Percentiles rank a stretch among this genome's conserved stretches.
Evolutionary conservation across 2,888 invertebrate genomes (phyloP).

Genomic region (Cyclophora punctaria): DNA sequence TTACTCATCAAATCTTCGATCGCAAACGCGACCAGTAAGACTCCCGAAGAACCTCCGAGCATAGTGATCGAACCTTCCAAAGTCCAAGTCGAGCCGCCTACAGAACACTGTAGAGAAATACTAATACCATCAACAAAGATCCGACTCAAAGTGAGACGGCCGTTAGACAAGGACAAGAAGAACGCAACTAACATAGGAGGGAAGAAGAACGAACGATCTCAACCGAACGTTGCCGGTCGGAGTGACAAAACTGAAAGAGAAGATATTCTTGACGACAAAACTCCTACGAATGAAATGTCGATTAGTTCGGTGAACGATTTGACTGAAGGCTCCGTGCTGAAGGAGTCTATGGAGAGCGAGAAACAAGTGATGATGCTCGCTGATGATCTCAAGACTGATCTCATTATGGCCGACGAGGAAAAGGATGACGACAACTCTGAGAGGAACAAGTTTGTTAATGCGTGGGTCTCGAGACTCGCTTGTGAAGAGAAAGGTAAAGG

Average conservation of each 20-base stretch:
- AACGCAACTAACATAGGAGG: slow-evolving; percentile 56
- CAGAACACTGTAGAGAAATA: slow-evolving; percentile 14
- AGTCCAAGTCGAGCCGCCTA: slow-evolving; percentile 14
- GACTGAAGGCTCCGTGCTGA: slow-evolving; percentile 65
- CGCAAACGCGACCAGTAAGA: slow-evolving; percentile 42
- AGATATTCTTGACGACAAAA: slow-evolving; percentile 54
- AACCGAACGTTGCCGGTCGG: slow-evolving; percentile 15
- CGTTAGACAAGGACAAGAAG: slow-evolving; percentile 54
- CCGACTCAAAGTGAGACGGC: slow-evolving; percentile 51
- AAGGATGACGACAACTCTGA: slow-evolving; percentile 71
- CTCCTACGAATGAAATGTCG: slow-evolving; percentile 69
- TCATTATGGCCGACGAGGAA: slow-evolving; percentile 68
- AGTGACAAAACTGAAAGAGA: slow-evolving; percentile 45
- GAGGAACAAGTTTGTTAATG: slow-evolving; percentile 67
- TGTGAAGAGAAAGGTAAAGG: slow-evolving; percentile 63
- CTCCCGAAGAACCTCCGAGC: slow-evolving; percentile 50
- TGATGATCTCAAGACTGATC: slow-evolving; percentile 67
- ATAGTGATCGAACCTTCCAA: slow-evolving; percentile 42
- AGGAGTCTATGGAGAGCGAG: slow-evolving; percentile 68
- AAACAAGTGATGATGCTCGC: slow-evolving; percentile 60
- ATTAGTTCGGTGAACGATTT: slow-evolving; percentile 67
- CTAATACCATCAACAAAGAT: slow-evolving; percentile 37
- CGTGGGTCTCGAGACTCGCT: slow-evolving; percentile 62
- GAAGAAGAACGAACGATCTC: slow-evolving; percentile 34
- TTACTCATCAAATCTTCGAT: slow-evolving; percentile 58